These are phyloP conservation scores for Periplaneta americana DNA, from an alignment of 1,140 invertebrate species.

Conservation along the genomic window DNA sequence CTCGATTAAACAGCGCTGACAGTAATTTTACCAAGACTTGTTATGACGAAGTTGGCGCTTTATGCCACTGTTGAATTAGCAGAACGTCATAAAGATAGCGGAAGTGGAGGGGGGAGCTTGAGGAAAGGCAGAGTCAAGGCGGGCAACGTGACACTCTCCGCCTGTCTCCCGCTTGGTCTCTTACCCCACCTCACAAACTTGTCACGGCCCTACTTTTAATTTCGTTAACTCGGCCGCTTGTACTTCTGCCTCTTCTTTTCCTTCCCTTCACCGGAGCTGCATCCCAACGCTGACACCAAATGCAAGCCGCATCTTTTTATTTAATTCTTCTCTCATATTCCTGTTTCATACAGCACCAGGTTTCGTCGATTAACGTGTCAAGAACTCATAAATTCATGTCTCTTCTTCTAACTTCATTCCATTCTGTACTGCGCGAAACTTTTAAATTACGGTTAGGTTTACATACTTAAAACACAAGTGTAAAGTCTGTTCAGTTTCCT, in stretches of 20 bases:
- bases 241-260: not conserved
- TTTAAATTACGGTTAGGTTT: too few relatives aligned
- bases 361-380: not conserved
- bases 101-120: too few relatives aligned
- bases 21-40: too few relatives aligned
- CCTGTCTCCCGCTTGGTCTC: not conserved
- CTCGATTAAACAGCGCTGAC: too few relatives aligned
- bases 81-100: too few relatives aligned
- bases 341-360: not conserved
- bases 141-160: not conserved
- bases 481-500: too few relatives aligned
- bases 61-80: too few relatives aligned
- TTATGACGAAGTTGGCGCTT: too few relatives aligned
- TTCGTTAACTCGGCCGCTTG: not conserved
- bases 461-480: too few relatives aligned
- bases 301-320: not conserved
- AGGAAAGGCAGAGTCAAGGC: not conserved
- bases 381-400: not conserved
- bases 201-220: not conserved
- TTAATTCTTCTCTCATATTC: not conserved
- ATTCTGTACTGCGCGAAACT: too few relatives aligned
- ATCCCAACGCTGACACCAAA: not conserved
- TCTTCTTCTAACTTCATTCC: too few relatives aligned
- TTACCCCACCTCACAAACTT: not conserved
- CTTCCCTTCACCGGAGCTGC: too few relatives aligned